Evolutionary conservation across 2,113 vertebrate species (phyloP), one percentile per base, ranked within the genome.

Genomic region (Pedetes capensis): DNA sequence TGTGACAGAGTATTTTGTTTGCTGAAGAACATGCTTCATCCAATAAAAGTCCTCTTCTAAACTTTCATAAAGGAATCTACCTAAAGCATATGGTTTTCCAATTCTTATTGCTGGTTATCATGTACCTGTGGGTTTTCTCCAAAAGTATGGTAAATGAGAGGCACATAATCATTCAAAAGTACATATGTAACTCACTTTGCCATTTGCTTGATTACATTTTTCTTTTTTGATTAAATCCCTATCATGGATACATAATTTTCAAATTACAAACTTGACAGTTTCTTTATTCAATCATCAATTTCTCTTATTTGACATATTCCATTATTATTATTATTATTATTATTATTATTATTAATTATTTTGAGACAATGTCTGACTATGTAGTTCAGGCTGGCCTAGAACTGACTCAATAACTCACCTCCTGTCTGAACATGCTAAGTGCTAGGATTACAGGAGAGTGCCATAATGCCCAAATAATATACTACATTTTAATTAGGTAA

Each of bases 301-400:
- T 69, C 7, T 17, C 27, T 59, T 6, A 82, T 63, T 61, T 91
- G 18, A 61, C 5, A 32, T 8, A 74, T 63, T 63, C 27, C 42
- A 63, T 51, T 91, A 59, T 61, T 83, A 71, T 61, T 82, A 42
- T n/a, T n/a, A n/a, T n/a, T n/a, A n/a, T n/a, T n/a, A n/a, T n/a
- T n/a, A n/a, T n/a, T n/a, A n/a, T n/a, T n/a, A n/a, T n/a, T n/a
- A n/a, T n/a, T n/a, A n/a, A n/a, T n/a, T n/a, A n/a, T n/a, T n/a
- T n/a, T n/a, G n/a, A n/a, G n/a, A n/a, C n/a, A n/a, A n/a, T n/a
- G n/a, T n/a, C n/a, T n/a, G n/a, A n/a, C n/a, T n/a, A n/a, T n/a
- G n/a, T n/a, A n/a, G n/a, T n/a, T n/a, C n/a, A n/a, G n/a, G n/a
- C n/a, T n/a, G n/a, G n/a, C n/a, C n/a, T n/a, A n/a, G n/a, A n/a